Percentiles rank a stretch among this genome's conserved stretches.
Conservation (phyloP, 2,113 vertebrate genomes). For the Falcunculus frontatus region DNA sequence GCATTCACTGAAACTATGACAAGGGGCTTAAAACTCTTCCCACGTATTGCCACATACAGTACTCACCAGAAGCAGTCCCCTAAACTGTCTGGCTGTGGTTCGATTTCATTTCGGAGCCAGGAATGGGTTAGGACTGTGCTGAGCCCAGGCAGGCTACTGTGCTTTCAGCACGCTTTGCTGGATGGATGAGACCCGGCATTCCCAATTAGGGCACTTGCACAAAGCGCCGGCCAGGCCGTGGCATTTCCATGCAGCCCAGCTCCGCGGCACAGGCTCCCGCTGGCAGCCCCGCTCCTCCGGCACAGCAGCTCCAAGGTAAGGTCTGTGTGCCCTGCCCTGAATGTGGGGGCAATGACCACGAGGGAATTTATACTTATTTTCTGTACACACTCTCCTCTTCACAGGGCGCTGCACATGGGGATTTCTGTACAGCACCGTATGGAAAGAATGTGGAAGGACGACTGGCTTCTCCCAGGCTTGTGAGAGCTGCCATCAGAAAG, state of each 20-base stretch:
- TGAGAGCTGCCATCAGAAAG: background rate
- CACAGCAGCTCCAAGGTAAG: background rate
- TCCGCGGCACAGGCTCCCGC: background rate
- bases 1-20: background rate
- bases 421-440: background rate
- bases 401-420: fast-evolving
- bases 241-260: constrained; percentile 10
- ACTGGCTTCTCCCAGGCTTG: background rate
- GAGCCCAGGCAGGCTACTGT: background rate
- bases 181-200: background rate
- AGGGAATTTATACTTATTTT: background rate
- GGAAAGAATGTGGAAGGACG: background rate
- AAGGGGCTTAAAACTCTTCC: background rate
- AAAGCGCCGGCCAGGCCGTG: background rate
- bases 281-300: fast-evolving
- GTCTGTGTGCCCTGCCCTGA: background rate
- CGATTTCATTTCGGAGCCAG: background rate
- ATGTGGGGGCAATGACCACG: fast-evolving
- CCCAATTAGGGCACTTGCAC: background rate
- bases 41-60: background rate
- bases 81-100: background rate
- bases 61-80: background rate
- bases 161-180: background rate
- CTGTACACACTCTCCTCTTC: background rate
- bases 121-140: background rate